Percentiles rank a stretch among this genome's conserved stretches.
Evolutionary conservation across 1,140 invertebrate species (phyloP).

Genomic region (Pentalonia nigronervosa): DNA sequence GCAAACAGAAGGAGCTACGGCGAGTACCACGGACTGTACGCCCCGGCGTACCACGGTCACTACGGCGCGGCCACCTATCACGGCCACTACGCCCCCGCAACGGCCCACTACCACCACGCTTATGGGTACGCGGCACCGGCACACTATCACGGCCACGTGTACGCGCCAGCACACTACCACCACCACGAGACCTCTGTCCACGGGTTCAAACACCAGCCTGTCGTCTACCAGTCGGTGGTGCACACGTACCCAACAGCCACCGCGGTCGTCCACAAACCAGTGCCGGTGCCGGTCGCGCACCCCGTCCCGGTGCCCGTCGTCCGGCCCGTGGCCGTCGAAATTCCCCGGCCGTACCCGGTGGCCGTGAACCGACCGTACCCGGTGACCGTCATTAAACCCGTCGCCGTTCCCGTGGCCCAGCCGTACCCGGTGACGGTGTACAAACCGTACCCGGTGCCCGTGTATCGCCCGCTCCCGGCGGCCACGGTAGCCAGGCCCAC

Average conservation of each 20-base stretch:
- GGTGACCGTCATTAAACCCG: constrained; percentile 40
- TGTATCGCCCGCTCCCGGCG: constrained; percentile 5
- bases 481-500: background rate
- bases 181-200: background rate
- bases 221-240: constrained; percentile 47
- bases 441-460: constrained; percentile 51
- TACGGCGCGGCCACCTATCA: background rate
- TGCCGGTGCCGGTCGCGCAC: background rate
- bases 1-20: constrained; percentile 31
- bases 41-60: background rate
- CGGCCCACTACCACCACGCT: background rate
- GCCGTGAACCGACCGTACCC: constrained; percentile 46
- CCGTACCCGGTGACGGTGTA: constrained; percentile 54
- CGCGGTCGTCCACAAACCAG: constrained; percentile 39
- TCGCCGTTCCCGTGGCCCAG: constrained; percentile 52
- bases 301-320: constrained; percentile 32
- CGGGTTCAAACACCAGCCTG: constrained; percentile 27
- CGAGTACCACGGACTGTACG: constrained; percentile 19
- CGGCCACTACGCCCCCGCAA: background rate
- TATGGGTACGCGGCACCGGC: background rate
- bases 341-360: constrained; percentile 42
- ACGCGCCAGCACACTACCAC: background rate
- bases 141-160: background rate
- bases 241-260: constrained; percentile 40
- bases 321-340: constrained; percentile 31